phyloP scores from a whole-genome alignment of 2,797 vertebrate genomes.

The Chloroceryle amazona region DNA sequence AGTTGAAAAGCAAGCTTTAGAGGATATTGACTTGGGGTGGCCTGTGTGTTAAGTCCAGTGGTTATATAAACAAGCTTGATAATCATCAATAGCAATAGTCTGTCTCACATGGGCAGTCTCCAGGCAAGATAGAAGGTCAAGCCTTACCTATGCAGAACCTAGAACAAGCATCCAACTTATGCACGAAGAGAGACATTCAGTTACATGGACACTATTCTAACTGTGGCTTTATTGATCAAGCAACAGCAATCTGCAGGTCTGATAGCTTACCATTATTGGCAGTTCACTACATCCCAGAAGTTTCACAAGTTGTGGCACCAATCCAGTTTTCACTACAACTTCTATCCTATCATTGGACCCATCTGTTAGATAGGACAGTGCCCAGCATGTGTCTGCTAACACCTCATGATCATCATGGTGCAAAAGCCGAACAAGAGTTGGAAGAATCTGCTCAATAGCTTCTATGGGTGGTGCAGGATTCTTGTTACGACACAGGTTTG shows the following conservation, averaged over 20 bases:
- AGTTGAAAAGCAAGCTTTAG: not conserved
- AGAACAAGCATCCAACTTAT: not conserved
- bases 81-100: not conserved
- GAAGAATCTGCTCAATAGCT: constrained; percentile 91
- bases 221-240: not conserved
- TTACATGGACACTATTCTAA: not conserved
- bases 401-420: constrained; percentile 92
- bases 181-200: not conserved
- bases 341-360: constrained; percentile 97
- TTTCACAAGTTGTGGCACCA: constrained; percentile 90
- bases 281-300: constrained; percentile 89
- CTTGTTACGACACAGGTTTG: constrained; percentile 98
- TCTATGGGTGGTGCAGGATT: constrained; percentile 92
- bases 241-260: not conserved
- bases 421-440: constrained; percentile 88
- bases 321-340: constrained; percentile 89
- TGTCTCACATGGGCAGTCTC: not conserved
- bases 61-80: not conserved
- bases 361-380: constrained; percentile 95
- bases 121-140: not conserved
- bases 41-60: not conserved
- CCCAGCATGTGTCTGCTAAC: constrained; percentile 95
- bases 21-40: not conserved
- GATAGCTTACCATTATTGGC: constrained; percentile 87
- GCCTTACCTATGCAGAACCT: not conserved